Percentiles rank a stretch among this genome's conserved stretches.
These are phyloP conservation scores for Cephus pulcher DNA, from an alignment of 2,888 invertebrate genomes.

Conservation along the genomic window DNA sequence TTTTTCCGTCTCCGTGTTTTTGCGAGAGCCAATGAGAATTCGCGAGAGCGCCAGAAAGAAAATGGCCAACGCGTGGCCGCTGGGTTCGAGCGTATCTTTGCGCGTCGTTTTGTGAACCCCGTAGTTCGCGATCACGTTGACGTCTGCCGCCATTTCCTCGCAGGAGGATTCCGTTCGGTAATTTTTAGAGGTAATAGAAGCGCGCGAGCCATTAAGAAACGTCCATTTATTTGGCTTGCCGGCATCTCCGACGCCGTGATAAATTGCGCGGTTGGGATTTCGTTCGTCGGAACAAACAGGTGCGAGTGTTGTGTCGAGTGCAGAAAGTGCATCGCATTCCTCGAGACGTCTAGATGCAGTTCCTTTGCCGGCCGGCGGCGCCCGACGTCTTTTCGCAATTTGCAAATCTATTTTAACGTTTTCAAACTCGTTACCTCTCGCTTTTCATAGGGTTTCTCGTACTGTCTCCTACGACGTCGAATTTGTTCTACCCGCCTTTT, in stretches of 20 bases:
- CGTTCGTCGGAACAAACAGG: background rate
- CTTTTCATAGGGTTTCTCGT: background rate
- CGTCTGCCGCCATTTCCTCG: slow-evolving; percentile 78
- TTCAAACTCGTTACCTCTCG: slow-evolving; percentile 2
- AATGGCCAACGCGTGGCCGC: slow-evolving; percentile 54
- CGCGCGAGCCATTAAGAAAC: background rate
- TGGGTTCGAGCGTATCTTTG: slow-evolving; percentile 76
- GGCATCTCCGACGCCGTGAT: background rate
- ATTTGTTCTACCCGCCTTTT: slow-evolving; percentile 10
- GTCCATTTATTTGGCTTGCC: background rate
- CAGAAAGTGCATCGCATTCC: slow-evolving; percentile 45
- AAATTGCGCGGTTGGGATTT: background rate
- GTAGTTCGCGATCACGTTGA: slow-evolving; percentile 76
- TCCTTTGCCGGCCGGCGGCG: slow-evolving; percentile 46
- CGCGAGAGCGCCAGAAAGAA: slow-evolving; percentile 56
- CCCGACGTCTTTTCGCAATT: slow-evolving; percentile 12
- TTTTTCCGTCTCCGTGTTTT: slow-evolving; percentile 49
- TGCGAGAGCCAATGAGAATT: slow-evolving; percentile 58
- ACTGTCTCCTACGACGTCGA: background rate
- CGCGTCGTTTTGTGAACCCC: slow-evolving; percentile 85
- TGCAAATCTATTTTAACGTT: background rate
- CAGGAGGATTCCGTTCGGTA: slow-evolving; percentile 42
- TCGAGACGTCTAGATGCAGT: slow-evolving; percentile 37
- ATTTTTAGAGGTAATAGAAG: slow-evolving; percentile 26
- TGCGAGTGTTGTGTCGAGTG: slow-evolving; percentile 32